Evolutionary conservation across 1,140 invertebrate genomes (phyloP).

Genomic region (Nasonia giraulti): DNA sequence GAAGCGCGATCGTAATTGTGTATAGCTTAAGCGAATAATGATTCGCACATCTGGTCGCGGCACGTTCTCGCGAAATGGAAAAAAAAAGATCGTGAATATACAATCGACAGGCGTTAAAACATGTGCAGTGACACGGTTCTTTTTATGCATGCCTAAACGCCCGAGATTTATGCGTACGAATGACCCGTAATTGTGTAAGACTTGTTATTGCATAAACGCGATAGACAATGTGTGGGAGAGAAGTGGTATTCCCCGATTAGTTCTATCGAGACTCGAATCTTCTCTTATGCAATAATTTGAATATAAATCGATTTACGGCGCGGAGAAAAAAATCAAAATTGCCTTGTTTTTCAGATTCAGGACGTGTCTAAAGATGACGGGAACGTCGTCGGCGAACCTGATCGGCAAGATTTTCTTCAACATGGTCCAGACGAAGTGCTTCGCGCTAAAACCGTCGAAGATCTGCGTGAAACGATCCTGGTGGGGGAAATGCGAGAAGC

Average conservation of each 20-base stretch:
- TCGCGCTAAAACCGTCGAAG: conserved; percentile 86
- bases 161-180: too few relatives aligned
- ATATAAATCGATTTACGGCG: neutral
- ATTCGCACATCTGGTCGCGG: neutral
- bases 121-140: neutral
- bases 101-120: neutral
- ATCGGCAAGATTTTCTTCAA: conserved; percentile 97
- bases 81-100: neutral
- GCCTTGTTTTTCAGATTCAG: conserved; percentile 84
- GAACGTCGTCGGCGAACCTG: conserved; percentile 88
- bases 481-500: conserved; percentile 87
- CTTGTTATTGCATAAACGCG: too few relatives aligned
- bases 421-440: conserved; percentile 93
- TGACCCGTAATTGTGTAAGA: too few relatives aligned
- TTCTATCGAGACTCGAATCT: neutral
- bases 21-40: neutral
- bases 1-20: neutral
- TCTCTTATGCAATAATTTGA: too few relatives aligned
- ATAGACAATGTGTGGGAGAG: too few relatives aligned
- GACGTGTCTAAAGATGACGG: conserved; percentile 90
- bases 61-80: neutral
- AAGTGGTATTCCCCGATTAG: too few relatives aligned
- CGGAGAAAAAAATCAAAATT: neutral
- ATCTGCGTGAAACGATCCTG: conserved; percentile 80
- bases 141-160: neutral